Base-by-base conservation (phyloP, 2,113 vertebrate species). In the Melanocharis versteri region DNA sequence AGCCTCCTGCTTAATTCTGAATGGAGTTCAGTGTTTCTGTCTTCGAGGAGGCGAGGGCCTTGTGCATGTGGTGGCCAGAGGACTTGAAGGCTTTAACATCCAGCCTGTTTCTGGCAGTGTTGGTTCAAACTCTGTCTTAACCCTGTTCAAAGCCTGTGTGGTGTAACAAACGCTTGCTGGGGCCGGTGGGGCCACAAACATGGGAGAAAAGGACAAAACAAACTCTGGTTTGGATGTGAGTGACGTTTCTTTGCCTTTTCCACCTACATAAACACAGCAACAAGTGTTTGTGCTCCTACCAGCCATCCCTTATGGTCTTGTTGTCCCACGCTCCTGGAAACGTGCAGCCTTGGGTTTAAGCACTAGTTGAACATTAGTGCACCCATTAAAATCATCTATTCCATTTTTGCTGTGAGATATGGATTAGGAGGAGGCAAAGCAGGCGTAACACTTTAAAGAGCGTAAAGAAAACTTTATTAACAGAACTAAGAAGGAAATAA, bases 221-320 rank as follows among this genome's bases (percentile, higher is more conserved):
- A 26, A 5, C 2, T 2, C 69, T 68, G 48, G 0, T 77, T 37
- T 65, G 85, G 37, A 3, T 42, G 71, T 1, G 15, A 65, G 13
- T 23, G 37, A 15, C 39, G 56, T 70, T 75, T 44, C 64, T 86
- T 70, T 68, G 70, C 44, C 19, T 47, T 42, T 76, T 10, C 66
- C 51, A 30, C 44, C 54, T 19, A 5, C 35, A 21, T 12, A 3
- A 84, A 24, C 72, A 6, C 51, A 35, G 64, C 44, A 27, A 35
- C 28, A 1, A 2, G 28, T 64, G 9, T 27, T 69, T 78, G 48
- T 87, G 11, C 53, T 79, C 69, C 37, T 6, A 3, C 3, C 61
- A 23, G 69, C 44, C 39, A 0, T 35, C 26, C 7, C 7, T 54
- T 12, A 1, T 0, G 4, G 35, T 28, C 30, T 20, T 5, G 0